phyloP scores from a whole-genome alignment of 2,113 vertebrate genomes.

The Epinephelus moara region DNA sequence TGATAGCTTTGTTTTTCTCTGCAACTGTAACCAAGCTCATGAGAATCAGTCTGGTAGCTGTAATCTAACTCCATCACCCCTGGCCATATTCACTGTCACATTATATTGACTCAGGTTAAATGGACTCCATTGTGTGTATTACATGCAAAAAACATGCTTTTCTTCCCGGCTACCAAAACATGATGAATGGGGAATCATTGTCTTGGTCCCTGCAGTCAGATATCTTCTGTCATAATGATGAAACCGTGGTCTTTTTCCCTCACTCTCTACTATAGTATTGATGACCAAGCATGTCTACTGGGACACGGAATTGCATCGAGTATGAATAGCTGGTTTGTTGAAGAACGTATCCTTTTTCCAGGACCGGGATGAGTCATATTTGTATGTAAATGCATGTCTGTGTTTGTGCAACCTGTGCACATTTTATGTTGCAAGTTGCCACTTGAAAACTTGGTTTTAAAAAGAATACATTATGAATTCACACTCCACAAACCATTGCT shows the following conservation, averaged over 20 bases:
- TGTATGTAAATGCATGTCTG: neutral
- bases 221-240: constrained; percentile 43
- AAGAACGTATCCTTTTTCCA: neutral
- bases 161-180: neutral
- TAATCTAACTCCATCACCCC: constrained; percentile 8
- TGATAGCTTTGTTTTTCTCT: neutral
- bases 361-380: neutral
- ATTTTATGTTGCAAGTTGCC: neutral
- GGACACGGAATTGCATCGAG: neutral
- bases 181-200: constrained; percentile 14
- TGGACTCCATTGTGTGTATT: neutral
- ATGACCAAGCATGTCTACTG: constrained; percentile 8
- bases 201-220: constrained; percentile 16
- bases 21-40: neutral
- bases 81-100: neutral
- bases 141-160: constrained; percentile 6
- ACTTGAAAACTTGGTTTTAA: neutral
- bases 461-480: constrained; percentile 1
- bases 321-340: constrained; percentile 2
- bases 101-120: constrained; percentile 8
- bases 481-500: neutral
- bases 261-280: neutral
- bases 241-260: neutral
- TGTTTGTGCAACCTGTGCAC: neutral
- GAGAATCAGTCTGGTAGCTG: neutral